Base-by-base conservation (phyloP, 2,113 vertebrate species). In the Sisor rabdophorus region DNA sequence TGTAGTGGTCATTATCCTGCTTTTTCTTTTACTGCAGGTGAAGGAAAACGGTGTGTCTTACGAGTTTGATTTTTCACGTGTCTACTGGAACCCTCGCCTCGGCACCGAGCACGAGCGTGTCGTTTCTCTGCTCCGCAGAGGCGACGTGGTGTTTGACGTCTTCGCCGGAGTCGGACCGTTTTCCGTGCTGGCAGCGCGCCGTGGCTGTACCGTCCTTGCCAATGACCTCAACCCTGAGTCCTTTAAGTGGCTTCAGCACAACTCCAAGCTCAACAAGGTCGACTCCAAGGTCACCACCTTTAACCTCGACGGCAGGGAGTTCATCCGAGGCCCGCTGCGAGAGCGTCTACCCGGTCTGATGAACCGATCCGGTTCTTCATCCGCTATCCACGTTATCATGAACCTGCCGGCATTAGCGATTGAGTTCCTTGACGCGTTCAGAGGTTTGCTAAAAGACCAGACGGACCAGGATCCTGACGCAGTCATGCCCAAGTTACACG, bases 51-150 rank as follows among this genome's bases (percentile, higher is more conserved):
- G 93, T 12, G 83, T 91, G 26, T 78, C 68, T 0, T 99, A 96
- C 3, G 95, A 99, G 77, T 93, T 99, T 90, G 97, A 99, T 87
- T 99, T 99, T 28, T 95, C 97, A 20, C 91, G 91, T 58, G 97
- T 99, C 1, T 99, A 98, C 85, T 99, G 97, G 97, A 99, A 99
- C 86, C 91, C 97, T 0, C 94, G 97, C n/a, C 95, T 99, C 22
- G 92, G 89, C 85, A 98, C 96, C 0, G 97, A 99, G 79, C 97
- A 96, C 17, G 71, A 91, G 75, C 94, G 97, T 0, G 88, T 99
- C 0, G 86, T 93, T 60, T 84, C 87, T 73, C 91, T 95, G 16
- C 65, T 96, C n/a, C 86, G 86, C 75, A 86, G 91, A 0, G 94
- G 93, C 0, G 95, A 98, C 63, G 79, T 92, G 0, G 92, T 99